A percentile compares a stretch with the other conserved stretches of the same genome.
These are phyloP conservation scores for Dasypolia templi DNA, from an alignment of 2,888 invertebrate species.

Conservation along the genomic window DNA sequence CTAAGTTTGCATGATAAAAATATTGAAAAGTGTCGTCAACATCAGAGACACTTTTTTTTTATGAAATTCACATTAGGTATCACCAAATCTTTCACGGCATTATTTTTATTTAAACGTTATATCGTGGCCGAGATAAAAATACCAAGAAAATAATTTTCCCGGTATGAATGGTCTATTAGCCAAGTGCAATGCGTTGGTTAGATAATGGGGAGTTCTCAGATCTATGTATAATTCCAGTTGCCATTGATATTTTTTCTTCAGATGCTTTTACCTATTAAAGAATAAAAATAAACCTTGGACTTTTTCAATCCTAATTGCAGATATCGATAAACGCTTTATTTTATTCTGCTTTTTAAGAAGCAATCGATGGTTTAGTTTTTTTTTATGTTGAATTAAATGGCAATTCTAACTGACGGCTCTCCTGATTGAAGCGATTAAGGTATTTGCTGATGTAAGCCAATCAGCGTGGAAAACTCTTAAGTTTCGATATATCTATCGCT, in stretches of 20 bases:
- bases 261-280: slow-evolving; percentile 33
- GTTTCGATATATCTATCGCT: background rate
- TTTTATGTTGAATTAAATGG: background rate
- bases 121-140: slow-evolving; percentile 12
- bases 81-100: no score
- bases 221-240: slow-evolving; percentile 74
- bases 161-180: slow-evolving; percentile 74
- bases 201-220: slow-evolving; percentile 75
- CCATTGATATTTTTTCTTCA: slow-evolving; percentile 70
- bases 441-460: background rate
- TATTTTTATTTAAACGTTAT: background rate
- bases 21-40: background rate
- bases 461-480: background rate
- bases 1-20: background rate
- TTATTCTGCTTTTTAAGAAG: background rate
- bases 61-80: background rate
- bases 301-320: slow-evolving; percentile 6
- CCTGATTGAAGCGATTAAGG: background rate
- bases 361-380: background rate
- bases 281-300: slow-evolving; percentile 16
- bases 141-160: slow-evolving; percentile 28
- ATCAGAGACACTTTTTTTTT: background rate
- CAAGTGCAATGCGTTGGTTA: no score
- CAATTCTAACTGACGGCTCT: background rate
- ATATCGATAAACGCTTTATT: background rate